phyloP scores from a whole-genome alignment of 2,888 invertebrate genomes.

The Pandemis corylana region DNA sequence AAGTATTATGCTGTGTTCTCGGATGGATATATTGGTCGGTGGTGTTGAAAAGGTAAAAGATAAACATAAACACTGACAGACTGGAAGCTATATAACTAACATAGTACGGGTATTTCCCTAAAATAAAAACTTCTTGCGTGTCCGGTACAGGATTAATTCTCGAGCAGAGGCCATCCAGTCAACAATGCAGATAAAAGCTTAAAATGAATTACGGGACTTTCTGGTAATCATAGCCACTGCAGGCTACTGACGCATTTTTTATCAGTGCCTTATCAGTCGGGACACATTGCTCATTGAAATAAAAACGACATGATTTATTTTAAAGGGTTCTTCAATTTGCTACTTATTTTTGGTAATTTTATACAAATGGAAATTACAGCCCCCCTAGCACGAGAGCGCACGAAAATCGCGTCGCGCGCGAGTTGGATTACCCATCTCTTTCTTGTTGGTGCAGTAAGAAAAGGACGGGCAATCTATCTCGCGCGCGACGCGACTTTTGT shows the following conservation, averaged over 20 bases:
- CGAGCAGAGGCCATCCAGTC: not conserved
- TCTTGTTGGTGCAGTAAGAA: too few relatives aligned
- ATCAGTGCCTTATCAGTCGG: constrained; percentile 7
- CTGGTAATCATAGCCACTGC: not conserved
- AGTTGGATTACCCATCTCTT: too few relatives aligned
- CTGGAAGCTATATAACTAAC: not conserved
- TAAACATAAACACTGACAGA: not conserved
- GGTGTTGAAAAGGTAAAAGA: too few relatives aligned
- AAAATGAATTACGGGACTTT: not conserved
- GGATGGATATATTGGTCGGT: too few relatives aligned
- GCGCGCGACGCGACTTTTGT: too few relatives aligned
- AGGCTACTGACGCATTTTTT: not conserved
- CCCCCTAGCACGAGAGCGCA: too few relatives aligned
- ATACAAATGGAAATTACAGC: not conserved
- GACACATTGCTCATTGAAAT: constrained; percentile 2
- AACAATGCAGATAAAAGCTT: not conserved
- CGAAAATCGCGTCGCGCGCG: too few relatives aligned
- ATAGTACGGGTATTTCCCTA: not conserved
- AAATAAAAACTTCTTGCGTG: not conserved
- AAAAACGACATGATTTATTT: constrained; percentile 8
- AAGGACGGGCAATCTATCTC: too few relatives aligned
- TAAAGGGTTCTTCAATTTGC: not conserved
- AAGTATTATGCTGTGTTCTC: too few relatives aligned
- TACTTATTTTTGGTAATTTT: not conserved
- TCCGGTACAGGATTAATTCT: not conserved